A percentile compares a stretch with the other conserved stretches of the same genome.
These are phyloP conservation scores for Huso huso DNA, from an alignment of 2,797 vertebrate species.

Conservation along the genomic window DNA sequence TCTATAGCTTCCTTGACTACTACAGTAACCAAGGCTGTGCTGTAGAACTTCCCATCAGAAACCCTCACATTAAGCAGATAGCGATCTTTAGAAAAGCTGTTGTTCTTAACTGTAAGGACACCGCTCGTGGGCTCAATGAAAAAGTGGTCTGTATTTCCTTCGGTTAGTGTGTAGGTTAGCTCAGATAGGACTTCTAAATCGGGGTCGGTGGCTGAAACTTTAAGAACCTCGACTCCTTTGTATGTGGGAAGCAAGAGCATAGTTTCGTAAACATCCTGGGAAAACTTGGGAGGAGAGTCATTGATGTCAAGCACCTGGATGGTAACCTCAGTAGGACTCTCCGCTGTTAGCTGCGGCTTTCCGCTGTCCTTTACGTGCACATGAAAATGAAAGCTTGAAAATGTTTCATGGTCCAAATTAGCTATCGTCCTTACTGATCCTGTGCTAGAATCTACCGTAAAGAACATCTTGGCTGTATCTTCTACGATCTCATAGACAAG, in stretches of 20 bases:
- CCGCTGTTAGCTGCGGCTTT: constrained; percentile 82
- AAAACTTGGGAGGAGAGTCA: constrained; percentile 86
- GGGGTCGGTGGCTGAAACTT: constrained; percentile 80
- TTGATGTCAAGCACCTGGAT: constrained; percentile 89
- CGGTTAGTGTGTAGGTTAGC: constrained; percentile 76
- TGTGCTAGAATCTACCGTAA: constrained; percentile 87
- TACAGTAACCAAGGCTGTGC: constrained; percentile 74
- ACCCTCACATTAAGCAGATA: constrained; percentile 81
- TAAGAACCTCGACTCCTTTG: constrained; percentile 82
- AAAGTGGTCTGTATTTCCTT: constrained; percentile 79
- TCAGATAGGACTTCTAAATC: constrained; percentile 78
- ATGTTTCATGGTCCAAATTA: constrained; percentile 83
- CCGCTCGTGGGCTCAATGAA: constrained; percentile 74
- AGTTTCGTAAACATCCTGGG: constrained; percentile 77
- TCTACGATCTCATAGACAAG: constrained; percentile 93
- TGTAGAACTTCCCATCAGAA: constrained; percentile 89
- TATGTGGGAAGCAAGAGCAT: constrained; percentile 86
- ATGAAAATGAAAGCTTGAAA: constrained; percentile 78
- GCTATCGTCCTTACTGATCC: constrained; percentile 91
- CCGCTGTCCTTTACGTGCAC: constrained; percentile 91
- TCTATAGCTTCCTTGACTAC: constrained; percentile 83
- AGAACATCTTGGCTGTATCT: constrained; percentile 85
- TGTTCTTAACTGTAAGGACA: constrained; percentile 79
- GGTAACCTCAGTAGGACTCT: constrained; percentile 82
- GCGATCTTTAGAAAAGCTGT: constrained; percentile 81